Conservation (phyloP, 1,140 invertebrate species). For the Sycophaga agraensis region DNA sequence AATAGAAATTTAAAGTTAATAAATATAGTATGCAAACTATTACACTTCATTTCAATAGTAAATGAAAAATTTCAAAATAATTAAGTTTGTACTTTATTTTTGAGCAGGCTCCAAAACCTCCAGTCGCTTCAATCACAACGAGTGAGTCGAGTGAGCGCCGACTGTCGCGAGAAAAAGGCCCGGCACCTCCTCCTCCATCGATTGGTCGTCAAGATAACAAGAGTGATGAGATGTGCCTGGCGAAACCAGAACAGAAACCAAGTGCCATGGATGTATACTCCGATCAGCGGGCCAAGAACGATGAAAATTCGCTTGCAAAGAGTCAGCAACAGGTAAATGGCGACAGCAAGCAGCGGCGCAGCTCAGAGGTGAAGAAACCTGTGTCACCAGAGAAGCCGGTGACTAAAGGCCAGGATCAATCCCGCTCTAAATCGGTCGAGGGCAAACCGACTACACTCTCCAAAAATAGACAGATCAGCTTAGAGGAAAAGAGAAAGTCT, state of each 20-base stretch:
- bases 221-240: slow-evolving; percentile 34
- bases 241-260: slow-evolving; percentile 37
- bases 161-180: slow-evolving; percentile 59
- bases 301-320: not conserved
- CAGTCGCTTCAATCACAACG: slow-evolving; percentile 34
- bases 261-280: slow-evolving; percentile 35
- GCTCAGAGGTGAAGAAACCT: slow-evolving; percentile 16
- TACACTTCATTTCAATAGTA: no score
- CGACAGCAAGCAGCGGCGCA: slow-evolving; percentile 23
- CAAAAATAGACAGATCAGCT: slow-evolving; percentile 32
- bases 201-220: slow-evolving; percentile 44
- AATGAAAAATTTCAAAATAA: not conserved
- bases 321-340: slow-evolving; percentile 23
- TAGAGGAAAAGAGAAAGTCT: slow-evolving; percentile 52
- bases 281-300: slow-evolving; percentile 22
- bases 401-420: slow-evolving; percentile 12
- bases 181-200: slow-evolving; percentile 57
- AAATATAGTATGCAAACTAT: no score
- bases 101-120: slow-evolving; percentile 53
- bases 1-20: no score
- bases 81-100: not conserved
- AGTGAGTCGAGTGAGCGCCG: slow-evolving; percentile 46
- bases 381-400: slow-evolving; percentile 30
- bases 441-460: slow-evolving; percentile 18
- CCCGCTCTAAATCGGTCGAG: slow-evolving; percentile 42